Evolutionary conservation across 2,888 invertebrate species (phyloP), one percentile per base, ranked within the genome.

Genomic region (Aleiodes alternator): DNA sequence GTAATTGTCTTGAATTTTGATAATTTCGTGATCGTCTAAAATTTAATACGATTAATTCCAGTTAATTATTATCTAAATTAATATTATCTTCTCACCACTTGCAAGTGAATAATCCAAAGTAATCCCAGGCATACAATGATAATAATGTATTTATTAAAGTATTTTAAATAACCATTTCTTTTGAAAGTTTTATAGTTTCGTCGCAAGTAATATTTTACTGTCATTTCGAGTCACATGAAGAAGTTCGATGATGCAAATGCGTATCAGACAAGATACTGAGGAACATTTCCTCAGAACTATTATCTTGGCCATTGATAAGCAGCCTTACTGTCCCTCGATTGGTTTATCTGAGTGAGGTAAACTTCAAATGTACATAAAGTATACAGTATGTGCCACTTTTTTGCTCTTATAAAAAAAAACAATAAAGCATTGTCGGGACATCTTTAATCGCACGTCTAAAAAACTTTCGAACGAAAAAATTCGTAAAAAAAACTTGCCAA

Each of bases 1-100:
- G 73, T 73, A 6, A 81, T 72, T 59, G 76, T 72, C 55, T 79
- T 78, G 3, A 81, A 72, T 14, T 48, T 55, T 56, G 77, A 75
- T 14, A 80, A 72, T 9, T 66, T 69, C 16, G 29, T 34, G 6
- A 55, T 74, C 64, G 68, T 79, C 80, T 80, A 68, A 3, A 38
- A 64, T 38, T 43, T 14, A 14, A n/a, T 14, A 12, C 29, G 14
- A 11, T 31, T 34, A 31, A 14, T 38, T 61, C 23, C 34, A 3
- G 0, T 34, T 1, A 34, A 3, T 9, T 9, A n/a, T 16, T 7
- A 8, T 48, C 23, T 34, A 48, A 9, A 23, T n/a, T 61, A 3
- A 31, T 38, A 4, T 31, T 50, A 43, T n/a, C 12, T 66, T 43
- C 64, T 72, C 53, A 72, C 72, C 53, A 64, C 9, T 55, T 53